Conservation (phyloP, 2,888 invertebrate species). For the Hipparchia sbordonii region DNA sequence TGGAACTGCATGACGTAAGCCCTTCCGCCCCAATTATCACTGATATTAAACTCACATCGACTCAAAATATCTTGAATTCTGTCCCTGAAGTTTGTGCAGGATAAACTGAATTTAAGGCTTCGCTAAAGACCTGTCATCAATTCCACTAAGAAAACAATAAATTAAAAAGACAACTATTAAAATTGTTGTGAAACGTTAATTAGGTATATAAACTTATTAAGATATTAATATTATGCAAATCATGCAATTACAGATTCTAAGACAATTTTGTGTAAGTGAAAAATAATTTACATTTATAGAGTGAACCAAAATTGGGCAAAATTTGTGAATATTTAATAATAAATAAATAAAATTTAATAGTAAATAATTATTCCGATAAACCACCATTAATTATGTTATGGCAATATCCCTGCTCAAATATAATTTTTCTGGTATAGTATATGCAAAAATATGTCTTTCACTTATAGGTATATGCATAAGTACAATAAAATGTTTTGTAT, state of each 20-base stretch:
- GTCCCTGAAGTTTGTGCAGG: constrained; percentile 51
- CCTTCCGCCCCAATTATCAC: constrained; percentile 45
- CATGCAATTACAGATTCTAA: background rate
- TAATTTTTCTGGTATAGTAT: no score
- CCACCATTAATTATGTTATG: no score
- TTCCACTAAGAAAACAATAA: constrained; percentile 57
- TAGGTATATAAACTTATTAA: background rate
- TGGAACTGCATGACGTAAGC: constrained; percentile 44
- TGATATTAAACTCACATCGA: constrained; percentile 55
- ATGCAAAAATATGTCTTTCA: no score
- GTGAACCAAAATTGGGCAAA: background rate
- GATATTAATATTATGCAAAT: background rate
- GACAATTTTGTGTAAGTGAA: background rate
- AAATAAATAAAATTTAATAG: no score
- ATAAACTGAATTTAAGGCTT: constrained; percentile 54
- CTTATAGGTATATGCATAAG: background rate
- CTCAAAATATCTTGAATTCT: constrained; percentile 45
- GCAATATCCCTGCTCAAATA: no score
- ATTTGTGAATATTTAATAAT: background rate
- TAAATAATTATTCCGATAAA: background rate
- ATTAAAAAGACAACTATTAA: constrained; percentile 30
- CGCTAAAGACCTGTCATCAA: constrained; percentile 58
- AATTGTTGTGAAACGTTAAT: background rate
- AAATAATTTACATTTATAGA: background rate
- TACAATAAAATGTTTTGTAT: background rate